Evolutionary conservation across 2,113 vertebrate genomes (phyloP).

Genomic region (Etia nguti): DNA sequence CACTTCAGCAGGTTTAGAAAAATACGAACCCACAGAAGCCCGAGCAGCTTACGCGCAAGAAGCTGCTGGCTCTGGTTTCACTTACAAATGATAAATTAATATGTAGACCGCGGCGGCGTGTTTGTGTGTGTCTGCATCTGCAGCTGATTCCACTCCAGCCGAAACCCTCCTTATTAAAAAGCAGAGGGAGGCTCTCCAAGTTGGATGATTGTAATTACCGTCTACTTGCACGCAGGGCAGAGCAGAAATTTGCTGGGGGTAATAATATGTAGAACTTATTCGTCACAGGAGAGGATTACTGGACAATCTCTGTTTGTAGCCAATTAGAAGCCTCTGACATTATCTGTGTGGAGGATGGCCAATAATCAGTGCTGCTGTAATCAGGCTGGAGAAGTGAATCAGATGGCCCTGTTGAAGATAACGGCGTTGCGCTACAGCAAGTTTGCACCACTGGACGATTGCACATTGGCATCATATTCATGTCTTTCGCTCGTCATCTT

Average conservation of each 20-base stretch:
- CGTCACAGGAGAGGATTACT: background rate
- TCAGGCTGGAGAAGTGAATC: conserved; percentile 22
- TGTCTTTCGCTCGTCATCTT: background rate
- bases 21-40: background rate
- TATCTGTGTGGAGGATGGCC: conserved; percentile 32
- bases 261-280: conserved; percentile 42
- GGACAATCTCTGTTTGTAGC: conserved; percentile 38
- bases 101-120: background rate
- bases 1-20: background rate
- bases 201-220: conserved; percentile 48
- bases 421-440: background rate
- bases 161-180: conserved; percentile 9
- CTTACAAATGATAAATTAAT: background rate
- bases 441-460: background rate
- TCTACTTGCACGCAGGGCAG: background rate
- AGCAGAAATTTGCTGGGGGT: conserved; percentile 20
- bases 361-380: conserved; percentile 25
- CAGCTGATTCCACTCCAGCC: conserved; percentile 17
- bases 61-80: background rate
- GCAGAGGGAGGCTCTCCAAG: conserved; percentile 31
- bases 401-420: background rate
- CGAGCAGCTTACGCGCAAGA: background rate
- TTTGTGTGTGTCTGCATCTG: background rate
- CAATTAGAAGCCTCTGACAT: conserved; percentile 49
- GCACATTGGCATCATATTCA: background rate